A percentile compares a stretch with the other conserved stretches of the same genome.
Evolutionary conservation across 2,888 invertebrate species (phyloP).

Genomic region (Aphrophora alni): DNA sequence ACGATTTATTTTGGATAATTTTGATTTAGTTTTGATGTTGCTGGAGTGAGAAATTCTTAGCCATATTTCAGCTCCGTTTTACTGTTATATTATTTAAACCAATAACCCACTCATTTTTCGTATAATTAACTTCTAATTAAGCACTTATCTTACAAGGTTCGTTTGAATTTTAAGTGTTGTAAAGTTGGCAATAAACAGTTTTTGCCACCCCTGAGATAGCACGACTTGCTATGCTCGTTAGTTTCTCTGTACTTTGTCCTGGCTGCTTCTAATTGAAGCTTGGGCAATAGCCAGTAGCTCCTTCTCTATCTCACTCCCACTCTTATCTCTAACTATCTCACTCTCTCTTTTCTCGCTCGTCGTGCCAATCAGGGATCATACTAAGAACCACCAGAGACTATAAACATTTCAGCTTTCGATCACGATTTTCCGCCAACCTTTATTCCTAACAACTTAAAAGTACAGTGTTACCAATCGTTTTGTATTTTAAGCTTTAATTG

Average conservation of each 20-base stretch:
- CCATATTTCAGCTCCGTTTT: too few species aligned
- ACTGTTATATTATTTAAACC: too few species aligned
- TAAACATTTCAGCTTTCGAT: neutral
- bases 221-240: neutral
- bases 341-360: constrained; percentile 6
- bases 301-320: constrained; percentile 15
- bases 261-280: neutral
- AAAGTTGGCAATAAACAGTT: neutral
- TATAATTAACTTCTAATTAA: neutral
- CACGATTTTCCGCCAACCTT: neutral
- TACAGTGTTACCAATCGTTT: too few species aligned
- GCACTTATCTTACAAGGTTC: neutral
- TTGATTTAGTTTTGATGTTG: too few species aligned
- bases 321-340: neutral
- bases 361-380: neutral
- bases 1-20: too few species aligned
- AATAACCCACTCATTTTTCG: neutral
- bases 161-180: neutral
- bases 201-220: neutral
- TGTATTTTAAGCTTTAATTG: too few species aligned
- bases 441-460: neutral
- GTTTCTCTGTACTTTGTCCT: neutral
- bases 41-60: too few species aligned
- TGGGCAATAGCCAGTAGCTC: constrained; percentile 15
- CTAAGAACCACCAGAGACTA: neutral